These are phyloP conservation scores for Illadopsis cleaveri DNA, from an alignment of 2,113 vertebrate species.

Conservation along the genomic window DNA sequence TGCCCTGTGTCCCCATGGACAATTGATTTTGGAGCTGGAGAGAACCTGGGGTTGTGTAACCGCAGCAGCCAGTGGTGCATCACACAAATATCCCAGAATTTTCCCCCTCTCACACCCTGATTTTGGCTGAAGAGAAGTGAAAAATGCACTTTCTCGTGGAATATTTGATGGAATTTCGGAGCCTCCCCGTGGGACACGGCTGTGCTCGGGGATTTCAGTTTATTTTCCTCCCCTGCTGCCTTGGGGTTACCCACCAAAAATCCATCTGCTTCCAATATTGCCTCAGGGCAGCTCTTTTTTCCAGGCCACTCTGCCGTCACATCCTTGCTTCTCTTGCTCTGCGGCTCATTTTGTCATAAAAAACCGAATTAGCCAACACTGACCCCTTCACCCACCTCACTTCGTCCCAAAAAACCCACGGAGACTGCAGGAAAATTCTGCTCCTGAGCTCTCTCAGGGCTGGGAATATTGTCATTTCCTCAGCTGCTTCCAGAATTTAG, in stretches of 20 bases:
- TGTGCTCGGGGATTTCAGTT: not conserved
- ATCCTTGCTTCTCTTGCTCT: not conserved
- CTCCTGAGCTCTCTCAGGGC: not conserved
- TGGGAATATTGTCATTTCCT: not conserved
- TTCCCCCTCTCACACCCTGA: accelerated
- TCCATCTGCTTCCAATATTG: not conserved
- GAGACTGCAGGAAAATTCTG: not conserved
- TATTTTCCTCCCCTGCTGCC: not conserved
- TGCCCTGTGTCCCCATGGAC: constrained; percentile 7
- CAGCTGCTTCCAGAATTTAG: not conserved
- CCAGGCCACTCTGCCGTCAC: not conserved
- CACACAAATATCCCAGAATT: not conserved
- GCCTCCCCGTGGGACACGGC: accelerated
- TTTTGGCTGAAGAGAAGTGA: accelerated
- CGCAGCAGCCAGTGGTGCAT: accelerated
- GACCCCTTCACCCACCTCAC: accelerated
- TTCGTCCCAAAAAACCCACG: accelerated
- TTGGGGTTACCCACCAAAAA: not conserved
- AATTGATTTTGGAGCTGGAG: constrained; percentile 22
- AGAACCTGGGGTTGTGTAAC: not conserved
- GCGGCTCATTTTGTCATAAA: not conserved
- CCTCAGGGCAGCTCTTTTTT: not conserved
- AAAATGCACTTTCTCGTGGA: accelerated
- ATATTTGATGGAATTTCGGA: accelerated
- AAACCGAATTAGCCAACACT: accelerated